A percentile compares a stretch with the other conserved stretches of the same genome.
Evolutionary conservation across 92 coral and sea anemone species (phyloP).

Genomic region (Micromussa lordhowensis): DNA sequence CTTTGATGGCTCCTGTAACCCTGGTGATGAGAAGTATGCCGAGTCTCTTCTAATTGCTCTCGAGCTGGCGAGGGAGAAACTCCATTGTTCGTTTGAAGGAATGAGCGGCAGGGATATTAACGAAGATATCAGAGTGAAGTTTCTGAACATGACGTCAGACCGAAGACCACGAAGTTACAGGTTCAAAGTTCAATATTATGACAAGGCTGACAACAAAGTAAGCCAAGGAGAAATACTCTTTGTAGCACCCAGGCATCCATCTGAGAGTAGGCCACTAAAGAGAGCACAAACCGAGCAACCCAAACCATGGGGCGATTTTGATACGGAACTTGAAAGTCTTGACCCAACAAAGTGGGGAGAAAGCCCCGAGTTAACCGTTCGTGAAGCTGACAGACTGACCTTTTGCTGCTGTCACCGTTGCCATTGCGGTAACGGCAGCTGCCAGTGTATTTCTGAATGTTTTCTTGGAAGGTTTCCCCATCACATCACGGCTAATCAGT

Average conservation of each 20-base stretch:
- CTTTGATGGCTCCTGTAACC: conserved; percentile 56
- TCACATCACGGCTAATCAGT: conserved; percentile 32
- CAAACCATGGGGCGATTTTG: not conserved
- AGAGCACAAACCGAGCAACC: not conserved
- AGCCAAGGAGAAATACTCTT: conserved; percentile 14
- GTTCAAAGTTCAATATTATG: conserved; percentile 28
- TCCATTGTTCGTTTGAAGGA: conserved; percentile 80
- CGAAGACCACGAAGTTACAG: conserved; percentile 12
- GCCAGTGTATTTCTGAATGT: not conserved
- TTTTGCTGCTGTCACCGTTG: conserved; percentile 20
- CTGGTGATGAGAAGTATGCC: conserved; percentile 42
- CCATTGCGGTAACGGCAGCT: not conserved
- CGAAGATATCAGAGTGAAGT: not conserved
- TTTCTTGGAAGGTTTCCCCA: conserved; percentile 28
- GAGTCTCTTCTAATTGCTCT: conserved; percentile 52
- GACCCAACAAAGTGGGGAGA: not conserved
- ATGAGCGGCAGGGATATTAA: conserved; percentile 77
- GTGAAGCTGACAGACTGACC: not conserved
- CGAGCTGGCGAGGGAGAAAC: conserved; percentile 74
- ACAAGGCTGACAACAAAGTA: not conserved
- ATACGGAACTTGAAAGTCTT: not conserved
- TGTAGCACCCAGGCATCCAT: conserved; percentile 30
- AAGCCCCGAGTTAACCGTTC: not conserved
- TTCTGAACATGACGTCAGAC: not conserved
- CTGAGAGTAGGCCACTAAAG: not conserved